Evolutionary conservation across 1,140 invertebrate genomes (phyloP).

Genomic region (Pogonus chalceus): DNA sequence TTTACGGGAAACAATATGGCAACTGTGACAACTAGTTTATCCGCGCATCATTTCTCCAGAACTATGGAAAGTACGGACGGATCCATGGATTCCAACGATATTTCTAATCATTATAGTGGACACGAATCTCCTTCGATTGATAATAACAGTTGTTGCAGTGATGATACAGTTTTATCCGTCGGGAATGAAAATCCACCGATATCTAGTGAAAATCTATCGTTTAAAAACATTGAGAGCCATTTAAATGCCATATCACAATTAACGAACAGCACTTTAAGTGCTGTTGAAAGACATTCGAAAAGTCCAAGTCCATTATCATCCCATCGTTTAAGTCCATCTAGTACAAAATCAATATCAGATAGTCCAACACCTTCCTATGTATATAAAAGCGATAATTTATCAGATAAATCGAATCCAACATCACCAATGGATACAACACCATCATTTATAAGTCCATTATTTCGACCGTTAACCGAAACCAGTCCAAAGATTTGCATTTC

Average conservation of each 20-base stretch:
- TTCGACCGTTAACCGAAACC: conserved; percentile 4
- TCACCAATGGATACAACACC: conserved; percentile 6
- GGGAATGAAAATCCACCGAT: conserved; percentile 47
- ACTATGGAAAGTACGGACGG: conserved; percentile 29
- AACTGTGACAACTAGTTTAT: background rate
- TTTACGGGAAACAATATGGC: no score
- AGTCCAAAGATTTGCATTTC: conserved; percentile 14
- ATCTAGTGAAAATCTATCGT: conserved; percentile 34
- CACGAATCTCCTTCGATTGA: conserved; percentile 25
- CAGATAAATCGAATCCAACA: conserved; percentile 18
- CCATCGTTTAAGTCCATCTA: conserved; percentile 22
- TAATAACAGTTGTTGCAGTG: conserved; percentile 49
- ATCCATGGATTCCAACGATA: conserved; percentile 24
- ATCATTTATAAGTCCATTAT: conserved; percentile 8
- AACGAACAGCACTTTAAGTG: conserved; percentile 32
- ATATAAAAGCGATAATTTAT: conserved; percentile 16
- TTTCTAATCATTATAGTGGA: conserved; percentile 28
- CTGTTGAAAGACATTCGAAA: conserved; percentile 5
- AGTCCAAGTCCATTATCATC: conserved; percentile 24
- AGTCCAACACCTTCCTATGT: conserved; percentile 16
- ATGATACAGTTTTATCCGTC: conserved; percentile 54
- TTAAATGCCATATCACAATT: conserved; percentile 47
- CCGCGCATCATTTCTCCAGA: conserved; percentile 19
- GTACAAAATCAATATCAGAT: conserved; percentile 24
- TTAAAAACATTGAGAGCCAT: conserved; percentile 49